Evolutionary conservation across 2,113 vertebrate genomes (phyloP), one percentile per base, ranked within the genome.

Genomic region (Colius striatus): DNA sequence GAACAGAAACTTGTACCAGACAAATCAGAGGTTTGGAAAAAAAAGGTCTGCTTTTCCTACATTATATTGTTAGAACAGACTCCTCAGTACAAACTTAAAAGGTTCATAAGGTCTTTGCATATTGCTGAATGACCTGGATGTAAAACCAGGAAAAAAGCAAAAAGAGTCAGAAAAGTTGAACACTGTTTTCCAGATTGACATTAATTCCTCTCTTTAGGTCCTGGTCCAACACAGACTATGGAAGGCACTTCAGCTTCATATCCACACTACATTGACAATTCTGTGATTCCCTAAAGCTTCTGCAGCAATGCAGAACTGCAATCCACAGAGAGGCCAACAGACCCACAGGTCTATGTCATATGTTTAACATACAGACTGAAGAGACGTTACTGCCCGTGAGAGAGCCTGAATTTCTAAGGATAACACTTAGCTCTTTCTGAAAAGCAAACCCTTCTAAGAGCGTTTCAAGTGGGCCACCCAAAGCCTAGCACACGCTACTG

Each of bases 401-500:
- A 82, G 38, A 86, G 92, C 38, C 86, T 45, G 76, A 51, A 86
- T 94, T 92, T 92, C 94, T 90, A 91, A 96, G 88, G 90, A 50
- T 89, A 86, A 78, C 83, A 90, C 79, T 94, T 60, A 8, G 79
- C 83, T 92, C 75, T 96, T 92, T 95, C 92, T 96, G 93, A 94
- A 96, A 92, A 95, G 92, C 83, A 94, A 96, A 77, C 85, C 73
- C 83, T 93, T 92, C 92, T 81, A 86, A 78, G 79, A 95, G 87
- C 2, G 1, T 93, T 93, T 96, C 94, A 89, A 94, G 93, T 80
- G 85, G 93, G 93, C 88, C 96, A 97, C 93, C 92, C 94, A 96
- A 94, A 95, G 92, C 90, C 61, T 21, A 74, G 92, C 87, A 71
- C 72, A 85, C 16, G 6, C 90, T 81, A 73, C 85, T 96, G 94